Base-by-base conservation (phyloP, 2,113 vertebrate genomes). In the Indri indri region DNA sequence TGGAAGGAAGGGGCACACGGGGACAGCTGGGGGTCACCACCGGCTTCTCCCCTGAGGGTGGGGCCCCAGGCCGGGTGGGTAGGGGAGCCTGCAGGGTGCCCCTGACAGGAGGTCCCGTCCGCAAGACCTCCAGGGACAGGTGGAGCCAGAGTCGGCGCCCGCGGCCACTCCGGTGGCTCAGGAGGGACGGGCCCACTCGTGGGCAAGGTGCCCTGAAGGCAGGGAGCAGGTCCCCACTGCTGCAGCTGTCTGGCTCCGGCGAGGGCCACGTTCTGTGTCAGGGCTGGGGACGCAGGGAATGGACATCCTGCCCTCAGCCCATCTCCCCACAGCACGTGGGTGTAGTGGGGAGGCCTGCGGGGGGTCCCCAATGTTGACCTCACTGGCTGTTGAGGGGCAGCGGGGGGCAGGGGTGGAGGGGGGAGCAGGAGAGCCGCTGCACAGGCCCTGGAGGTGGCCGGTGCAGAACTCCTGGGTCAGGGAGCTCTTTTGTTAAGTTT, bases 41-140 rank as follows among this genome's bases (percentile, higher is more conserved):
- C 20, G 18, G 65, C 84, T 32, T 7, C 14, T n/a, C 34, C 37
- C 34, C 40, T 66, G 5, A 12, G 59, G 25, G 30, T 18, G 30
- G 59, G 85, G 10, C 32, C 17, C 32, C 10, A 0, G 0, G 3
- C 37, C 7, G 0, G 20, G 5, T 11, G 34, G 37, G 23, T 4
- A 2, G 32, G 22, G 34, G 54, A 68, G 18, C 42, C 14, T 30
- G 9, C 52, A 30, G 42, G 45, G 18, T 3, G 47, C 71, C 32
- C 40, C 22, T 8, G 11, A 61, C n/a, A n/a, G 20, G 63, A 59
- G 77, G 20, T 30, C 45, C 22, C 52, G 0, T 1, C 3, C 8
- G 27, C 59, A 40, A 57, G 57, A 23, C n/a, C 34, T 11, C 12
- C 0, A 22, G 61, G 3, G 25, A 11, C 10, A 7, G 79, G 2